Conservation (phyloP, 37 sponge, comb jelly and placozoan species). For the Axinella damicornis region DNA sequence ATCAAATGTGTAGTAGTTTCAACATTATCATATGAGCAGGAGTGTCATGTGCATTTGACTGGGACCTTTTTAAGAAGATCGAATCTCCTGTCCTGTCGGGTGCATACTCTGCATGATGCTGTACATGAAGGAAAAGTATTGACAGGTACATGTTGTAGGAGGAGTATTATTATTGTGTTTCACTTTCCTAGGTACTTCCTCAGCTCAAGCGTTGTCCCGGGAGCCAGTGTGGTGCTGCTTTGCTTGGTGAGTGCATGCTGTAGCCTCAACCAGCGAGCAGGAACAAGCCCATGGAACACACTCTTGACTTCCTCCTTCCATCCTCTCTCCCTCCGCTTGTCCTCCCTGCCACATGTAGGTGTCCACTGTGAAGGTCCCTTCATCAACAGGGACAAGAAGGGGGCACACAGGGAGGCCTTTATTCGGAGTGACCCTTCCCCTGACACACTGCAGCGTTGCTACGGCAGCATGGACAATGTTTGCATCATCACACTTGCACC, state of each 20-base stretch:
- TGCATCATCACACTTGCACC: slow-evolving; percentile 93
- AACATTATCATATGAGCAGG: too few species aligned
- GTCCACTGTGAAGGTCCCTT: slow-evolving; percentile 97
- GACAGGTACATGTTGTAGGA: too few species aligned
- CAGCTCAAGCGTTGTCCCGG: slow-evolving; percentile 28
- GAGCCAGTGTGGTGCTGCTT: slow-evolving; percentile 50
- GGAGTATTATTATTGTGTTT: too few species aligned
- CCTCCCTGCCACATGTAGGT: slow-evolving; percentile 31
- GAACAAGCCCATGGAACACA: too few species aligned
- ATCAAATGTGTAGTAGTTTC: too few species aligned
- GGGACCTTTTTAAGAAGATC: too few species aligned
- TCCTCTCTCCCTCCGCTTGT: neutral
- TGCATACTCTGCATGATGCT: too few species aligned
- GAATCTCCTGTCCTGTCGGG: too few species aligned
- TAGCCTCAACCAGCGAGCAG: too few species aligned
- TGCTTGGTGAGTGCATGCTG: slow-evolving; percentile 60
- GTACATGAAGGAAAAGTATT: too few species aligned
- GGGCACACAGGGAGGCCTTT: slow-evolving; percentile 77
- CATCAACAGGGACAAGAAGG: slow-evolving; percentile 81
- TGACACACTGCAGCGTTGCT: slow-evolving; percentile 37
- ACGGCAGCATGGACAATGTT: slow-evolving; percentile 70
- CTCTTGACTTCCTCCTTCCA: neutral
- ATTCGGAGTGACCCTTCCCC: slow-evolving; percentile 50
- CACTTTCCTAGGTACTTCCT: slow-evolving; percentile 23
- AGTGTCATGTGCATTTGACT: too few species aligned